phyloP scores from a whole-genome alignment of 2,113 vertebrate genomes.

The Dascyllus trimaculatus region DNA sequence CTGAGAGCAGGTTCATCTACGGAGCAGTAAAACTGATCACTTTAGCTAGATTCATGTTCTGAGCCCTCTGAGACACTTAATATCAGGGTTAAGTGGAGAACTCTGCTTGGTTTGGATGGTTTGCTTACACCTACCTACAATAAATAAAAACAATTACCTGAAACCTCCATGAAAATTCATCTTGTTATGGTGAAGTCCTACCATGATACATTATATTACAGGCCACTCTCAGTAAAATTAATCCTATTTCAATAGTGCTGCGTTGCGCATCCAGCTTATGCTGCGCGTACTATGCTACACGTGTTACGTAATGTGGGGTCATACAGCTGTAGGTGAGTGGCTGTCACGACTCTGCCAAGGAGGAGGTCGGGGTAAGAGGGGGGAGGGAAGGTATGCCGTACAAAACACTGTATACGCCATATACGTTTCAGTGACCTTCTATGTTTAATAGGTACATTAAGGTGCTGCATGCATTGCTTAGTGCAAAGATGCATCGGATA shows the following conservation, averaged over 20 bases:
- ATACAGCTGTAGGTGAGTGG: slow-evolving; percentile 60
- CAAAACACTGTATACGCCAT: background rate
- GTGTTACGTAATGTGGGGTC: slow-evolving; percentile 67
- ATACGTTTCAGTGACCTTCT: slow-evolving; percentile 34
- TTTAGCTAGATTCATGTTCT: no score
- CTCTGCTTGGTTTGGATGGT: no score
- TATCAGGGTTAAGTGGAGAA: no score
- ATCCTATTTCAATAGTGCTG: slow-evolving; percentile 26
- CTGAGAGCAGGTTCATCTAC: no score
- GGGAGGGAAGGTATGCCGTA: slow-evolving; percentile 4
- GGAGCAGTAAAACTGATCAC: no score
- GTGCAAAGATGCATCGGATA: slow-evolving; percentile 1
- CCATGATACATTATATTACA: background rate
- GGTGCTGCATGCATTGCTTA: background rate
- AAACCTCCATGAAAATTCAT: background rate
- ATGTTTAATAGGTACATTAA: background rate
- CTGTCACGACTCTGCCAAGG: slow-evolving; percentile 69
- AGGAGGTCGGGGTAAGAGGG: slow-evolving; percentile 21
- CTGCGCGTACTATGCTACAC: slow-evolving; percentile 25
- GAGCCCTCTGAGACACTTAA: no score
- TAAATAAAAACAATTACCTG: no score
- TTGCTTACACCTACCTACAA: no score
- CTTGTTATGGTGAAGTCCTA: background rate
- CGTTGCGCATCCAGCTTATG: slow-evolving; percentile 18
- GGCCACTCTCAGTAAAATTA: background rate